These are phyloP conservation scores for Poecilobothrus nobilitatus DNA, from an alignment of 2,888 invertebrate genomes.

Conservation along the genomic window DNA sequence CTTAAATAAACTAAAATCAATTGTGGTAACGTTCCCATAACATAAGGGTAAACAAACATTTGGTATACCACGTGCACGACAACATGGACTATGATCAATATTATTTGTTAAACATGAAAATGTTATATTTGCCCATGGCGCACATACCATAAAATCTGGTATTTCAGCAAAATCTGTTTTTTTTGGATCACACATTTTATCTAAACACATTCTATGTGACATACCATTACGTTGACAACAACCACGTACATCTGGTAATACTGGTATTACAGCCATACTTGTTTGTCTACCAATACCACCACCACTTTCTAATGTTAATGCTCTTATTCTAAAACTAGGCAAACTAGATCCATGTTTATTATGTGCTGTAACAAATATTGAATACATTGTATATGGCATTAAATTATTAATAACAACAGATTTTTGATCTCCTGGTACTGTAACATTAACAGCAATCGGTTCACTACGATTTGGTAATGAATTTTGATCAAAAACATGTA, in stretches of 20 bases:
- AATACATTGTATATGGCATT: constrained; percentile 74
- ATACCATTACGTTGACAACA: constrained; percentile 67
- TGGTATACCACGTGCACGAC: constrained; percentile 64
- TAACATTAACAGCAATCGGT: constrained; percentile 43
- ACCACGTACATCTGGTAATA: constrained; percentile 62
- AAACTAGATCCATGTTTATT: constrained; percentile 70
- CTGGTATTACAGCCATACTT: constrained; percentile 53
- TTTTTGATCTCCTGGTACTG: constrained; percentile 53
- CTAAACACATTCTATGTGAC: constrained; percentile 63
- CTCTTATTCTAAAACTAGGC: constrained; percentile 64
- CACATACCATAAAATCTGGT: constrained; percentile 81
- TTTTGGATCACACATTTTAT: constrained; percentile 71
- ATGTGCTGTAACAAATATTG: constrained; percentile 61
- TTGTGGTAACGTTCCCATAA: constrained; percentile 65
- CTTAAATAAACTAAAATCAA: constrained; percentile 78
- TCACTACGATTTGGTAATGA: constrained; percentile 22
- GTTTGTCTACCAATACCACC: constrained; percentile 51
- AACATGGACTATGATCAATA: constrained; percentile 74
- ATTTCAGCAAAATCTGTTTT: constrained; percentile 44
- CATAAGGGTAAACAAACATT: constrained; percentile 67
- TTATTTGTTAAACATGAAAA: constrained; percentile 73
- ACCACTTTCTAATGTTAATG: constrained; percentile 52
- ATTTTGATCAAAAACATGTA: constrained; percentile 57
- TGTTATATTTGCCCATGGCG: constrained; percentile 75
- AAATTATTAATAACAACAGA: constrained; percentile 54